Evolutionary conservation across 2,888 invertebrate species (phyloP).

Genomic region (Nomada hirtipes): DNA sequence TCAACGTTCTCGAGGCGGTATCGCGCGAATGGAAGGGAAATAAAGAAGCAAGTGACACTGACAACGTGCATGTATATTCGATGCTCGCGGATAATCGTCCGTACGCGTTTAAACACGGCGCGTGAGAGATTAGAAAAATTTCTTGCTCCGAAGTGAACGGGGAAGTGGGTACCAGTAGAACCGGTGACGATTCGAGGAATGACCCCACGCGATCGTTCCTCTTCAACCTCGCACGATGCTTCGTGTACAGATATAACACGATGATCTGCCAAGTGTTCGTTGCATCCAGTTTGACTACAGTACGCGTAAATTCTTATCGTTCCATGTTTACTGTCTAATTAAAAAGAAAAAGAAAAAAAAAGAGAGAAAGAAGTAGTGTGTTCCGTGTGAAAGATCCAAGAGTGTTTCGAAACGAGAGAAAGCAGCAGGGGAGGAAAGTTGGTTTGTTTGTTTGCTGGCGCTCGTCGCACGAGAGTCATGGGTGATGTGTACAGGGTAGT

Average conservation of each 20-base stretch:
- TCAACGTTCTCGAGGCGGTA: slow-evolving; percentile 9
- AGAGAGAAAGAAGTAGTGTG: slow-evolving; percentile 12
- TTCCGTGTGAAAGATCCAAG: slow-evolving; percentile 31
- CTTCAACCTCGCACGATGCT: slow-evolving; percentile 23
- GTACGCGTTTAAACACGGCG: slow-evolving; percentile 42
- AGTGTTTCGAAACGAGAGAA: slow-evolving; percentile 21
- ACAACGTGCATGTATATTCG: not conserved
- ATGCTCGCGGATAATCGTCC: not conserved
- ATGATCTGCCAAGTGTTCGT: slow-evolving; percentile 57
- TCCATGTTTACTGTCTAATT: not conserved
- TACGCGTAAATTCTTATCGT: slow-evolving; percentile 14
- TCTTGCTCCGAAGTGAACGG: slow-evolving; percentile 37
- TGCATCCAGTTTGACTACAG: slow-evolving; percentile 50
- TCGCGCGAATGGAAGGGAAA: slow-evolving; percentile 23
- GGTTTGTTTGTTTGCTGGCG: slow-evolving; percentile 25
- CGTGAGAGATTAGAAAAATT: slow-evolving; percentile 42
- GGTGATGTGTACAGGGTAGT: slow-evolving; percentile 67
- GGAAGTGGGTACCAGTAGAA: slow-evolving; percentile 24
- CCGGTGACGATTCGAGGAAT: slow-evolving; percentile 50
- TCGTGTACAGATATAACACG: slow-evolving; percentile 59
- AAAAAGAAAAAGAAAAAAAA: no score
- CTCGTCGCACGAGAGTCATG: slow-evolving; percentile 52
- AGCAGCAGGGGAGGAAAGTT: not conserved
- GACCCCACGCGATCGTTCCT: slow-evolving; percentile 40
- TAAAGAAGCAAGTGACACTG: slow-evolving; percentile 23